Evolutionary conservation across 2,888 invertebrate species (phyloP).

Genomic region (Metacarcinus magister): DNA sequence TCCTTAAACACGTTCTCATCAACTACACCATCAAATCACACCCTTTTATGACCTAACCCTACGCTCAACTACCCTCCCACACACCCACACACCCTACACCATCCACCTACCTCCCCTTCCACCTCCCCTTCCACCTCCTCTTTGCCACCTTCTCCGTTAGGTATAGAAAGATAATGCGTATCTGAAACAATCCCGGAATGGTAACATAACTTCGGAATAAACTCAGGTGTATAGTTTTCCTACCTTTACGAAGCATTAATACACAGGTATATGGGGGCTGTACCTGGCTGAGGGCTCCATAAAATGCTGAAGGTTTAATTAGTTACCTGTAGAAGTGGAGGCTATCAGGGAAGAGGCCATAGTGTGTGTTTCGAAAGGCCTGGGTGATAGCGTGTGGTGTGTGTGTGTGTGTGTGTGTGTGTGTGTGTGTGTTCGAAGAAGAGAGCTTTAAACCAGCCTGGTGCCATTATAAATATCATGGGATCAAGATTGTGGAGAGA

Average conservation of each 20-base stretch:
- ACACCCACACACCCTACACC: neutral
- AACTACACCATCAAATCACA: neutral
- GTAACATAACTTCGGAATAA: neutral
- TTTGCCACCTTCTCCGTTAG: neutral
- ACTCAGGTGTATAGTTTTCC: neutral
- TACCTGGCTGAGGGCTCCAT: neutral
- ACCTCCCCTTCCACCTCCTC: neutral
- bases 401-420: constrained; percentile 58
- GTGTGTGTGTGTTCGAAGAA: constrained; percentile 37
- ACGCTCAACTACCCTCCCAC: neutral
- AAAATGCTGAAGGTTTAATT: neutral
- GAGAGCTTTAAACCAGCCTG: neutral
- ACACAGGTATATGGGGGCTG: neutral
- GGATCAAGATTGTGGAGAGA: neutral
- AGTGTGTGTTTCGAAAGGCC: neutral
- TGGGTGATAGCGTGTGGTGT: constrained; percentile 12
- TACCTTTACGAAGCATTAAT: neutral
- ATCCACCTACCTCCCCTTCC: neutral
- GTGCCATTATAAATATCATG: neutral
- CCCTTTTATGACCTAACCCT: neutral
- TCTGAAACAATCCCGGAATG: neutral
- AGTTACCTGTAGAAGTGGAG: neutral
- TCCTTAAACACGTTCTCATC: neutral
- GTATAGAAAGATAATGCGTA: neutral
- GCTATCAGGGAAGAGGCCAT: neutral